Conservation (phyloP, 2,888 invertebrate genomes). For the Matsumyia berberina region DNA sequence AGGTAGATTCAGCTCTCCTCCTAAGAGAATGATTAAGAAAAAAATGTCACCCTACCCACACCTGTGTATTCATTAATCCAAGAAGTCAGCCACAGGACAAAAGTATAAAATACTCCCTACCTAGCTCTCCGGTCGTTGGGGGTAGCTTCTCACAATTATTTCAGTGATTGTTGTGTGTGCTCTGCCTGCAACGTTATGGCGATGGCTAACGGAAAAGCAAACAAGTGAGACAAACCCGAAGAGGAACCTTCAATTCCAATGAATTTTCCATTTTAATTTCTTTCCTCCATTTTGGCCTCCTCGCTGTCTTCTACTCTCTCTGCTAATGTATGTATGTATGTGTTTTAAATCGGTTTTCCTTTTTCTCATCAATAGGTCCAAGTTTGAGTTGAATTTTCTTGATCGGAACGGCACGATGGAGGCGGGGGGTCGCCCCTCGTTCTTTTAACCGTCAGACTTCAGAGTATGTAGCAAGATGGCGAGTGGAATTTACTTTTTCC, state of each 20-base stretch:
- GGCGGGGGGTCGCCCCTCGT: neutral
- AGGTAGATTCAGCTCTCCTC: neutral
- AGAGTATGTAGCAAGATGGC: neutral
- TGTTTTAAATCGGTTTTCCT: slow-evolving; percentile 15
- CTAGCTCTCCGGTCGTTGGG: too few relatives aligned
- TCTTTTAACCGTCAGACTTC: slow-evolving; percentile 15
- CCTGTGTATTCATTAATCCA: too few relatives aligned
- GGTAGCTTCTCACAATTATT: neutral
- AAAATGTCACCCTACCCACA: too few relatives aligned
- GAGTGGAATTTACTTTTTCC: slow-evolving; percentile 21
- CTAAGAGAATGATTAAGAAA: too few relatives aligned
- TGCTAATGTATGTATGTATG: neutral
- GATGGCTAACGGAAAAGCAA: slow-evolving; percentile 10
- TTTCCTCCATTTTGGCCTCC: neutral
- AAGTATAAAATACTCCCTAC: too few relatives aligned
- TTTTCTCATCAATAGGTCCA: slow-evolving; percentile 20
- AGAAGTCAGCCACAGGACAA: neutral
- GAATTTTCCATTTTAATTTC: slow-evolving; percentile 21
- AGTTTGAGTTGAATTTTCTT: slow-evolving; percentile 38
- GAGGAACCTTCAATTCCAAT: slow-evolving; percentile 21
- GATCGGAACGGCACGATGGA: neutral
- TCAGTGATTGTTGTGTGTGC: neutral
- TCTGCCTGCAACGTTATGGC: neutral
- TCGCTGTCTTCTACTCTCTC: neutral
- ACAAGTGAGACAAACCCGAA: neutral